Evolutionary conservation across 2,888 invertebrate species (phyloP).

Genomic region (Venusia cambrica): DNA sequence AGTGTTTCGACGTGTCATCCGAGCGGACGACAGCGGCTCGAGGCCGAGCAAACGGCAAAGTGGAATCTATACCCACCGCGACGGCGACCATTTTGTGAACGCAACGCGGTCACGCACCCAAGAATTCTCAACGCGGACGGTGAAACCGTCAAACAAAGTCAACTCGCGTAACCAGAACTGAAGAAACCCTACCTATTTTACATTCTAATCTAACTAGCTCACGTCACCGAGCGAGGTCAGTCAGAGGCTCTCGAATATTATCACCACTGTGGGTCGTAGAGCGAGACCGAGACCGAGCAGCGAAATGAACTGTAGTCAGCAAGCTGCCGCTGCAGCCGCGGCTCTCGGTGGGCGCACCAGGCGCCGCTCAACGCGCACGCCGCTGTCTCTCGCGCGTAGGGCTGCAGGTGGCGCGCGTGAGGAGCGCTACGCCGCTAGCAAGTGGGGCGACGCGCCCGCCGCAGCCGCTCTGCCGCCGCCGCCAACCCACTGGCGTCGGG

Average conservation of each 20-base stretch:
- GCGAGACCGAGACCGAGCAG: slow-evolving; percentile 28
- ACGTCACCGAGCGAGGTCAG: slow-evolving; percentile 30
- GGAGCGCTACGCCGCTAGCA: slow-evolving; percentile 85
- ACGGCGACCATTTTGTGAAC: slow-evolving; percentile 68
- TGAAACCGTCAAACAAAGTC: slow-evolving; percentile 16
- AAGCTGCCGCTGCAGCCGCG: slow-evolving; percentile 36
- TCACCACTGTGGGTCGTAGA: too few relatives aligned
- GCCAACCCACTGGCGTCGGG: slow-evolving; percentile 87
- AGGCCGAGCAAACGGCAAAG: slow-evolving; percentile 57
- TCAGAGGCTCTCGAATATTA: slow-evolving; percentile 21
- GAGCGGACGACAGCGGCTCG: slow-evolving; percentile 70
- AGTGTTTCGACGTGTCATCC: slow-evolving; percentile 79
- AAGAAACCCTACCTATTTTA: slow-evolving; percentile 9
- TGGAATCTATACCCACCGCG: slow-evolving; percentile 49
- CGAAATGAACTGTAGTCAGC: slow-evolving; percentile 45
- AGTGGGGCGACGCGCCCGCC: slow-evolving; percentile 91
- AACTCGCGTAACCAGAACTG: slow-evolving; percentile 5
- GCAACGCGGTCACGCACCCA: slow-evolving; percentile 49
- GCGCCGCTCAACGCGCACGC: slow-evolving; percentile 47
- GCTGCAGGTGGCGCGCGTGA: slow-evolving; percentile 39
- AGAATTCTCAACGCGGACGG: slow-evolving; percentile 45
- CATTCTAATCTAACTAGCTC: neutral
- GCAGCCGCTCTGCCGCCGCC: slow-evolving; percentile 90
- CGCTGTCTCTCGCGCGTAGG: slow-evolving; percentile 33
- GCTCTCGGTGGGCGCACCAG: slow-evolving; percentile 37